A percentile compares a stretch with the other conserved stretches of the same genome.
Conservation (phyloP, 1,140 invertebrate genomes). For the Procambarus virginalis region DNA sequence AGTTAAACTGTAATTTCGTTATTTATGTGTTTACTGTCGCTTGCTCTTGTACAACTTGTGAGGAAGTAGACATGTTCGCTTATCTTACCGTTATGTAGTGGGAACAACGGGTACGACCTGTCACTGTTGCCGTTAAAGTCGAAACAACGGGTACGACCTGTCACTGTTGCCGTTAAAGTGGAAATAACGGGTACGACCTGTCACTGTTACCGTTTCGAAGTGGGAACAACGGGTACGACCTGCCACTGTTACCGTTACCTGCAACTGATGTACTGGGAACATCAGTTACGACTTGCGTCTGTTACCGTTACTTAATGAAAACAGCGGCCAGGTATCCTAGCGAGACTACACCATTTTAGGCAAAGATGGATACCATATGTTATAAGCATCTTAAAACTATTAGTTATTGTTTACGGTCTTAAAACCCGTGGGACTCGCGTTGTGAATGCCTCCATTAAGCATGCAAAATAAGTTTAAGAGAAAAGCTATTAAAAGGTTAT, state of each 20-base stretch:
- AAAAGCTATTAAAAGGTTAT: neutral
- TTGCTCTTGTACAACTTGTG: constrained; percentile 19
- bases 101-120: neutral
- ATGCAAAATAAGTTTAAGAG: constrained; percentile 5
- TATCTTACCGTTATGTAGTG: neutral
- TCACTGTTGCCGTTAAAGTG: too few relatives aligned
- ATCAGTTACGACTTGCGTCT: too few relatives aligned
- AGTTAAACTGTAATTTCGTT: constrained; percentile 19
- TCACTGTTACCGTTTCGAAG: neutral
- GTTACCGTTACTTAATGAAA: too few relatives aligned
- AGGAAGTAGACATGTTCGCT: neutral
- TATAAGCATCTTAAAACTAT: too few relatives aligned
- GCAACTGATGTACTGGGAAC: too few relatives aligned
- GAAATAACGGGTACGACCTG: neutral
- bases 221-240: neutral
- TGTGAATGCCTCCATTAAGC: neutral
- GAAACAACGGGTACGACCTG: neutral
- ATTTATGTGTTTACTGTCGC: neutral
- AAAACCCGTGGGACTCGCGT: neutral
- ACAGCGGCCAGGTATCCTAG: too few relatives aligned
- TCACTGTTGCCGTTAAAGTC: too few relatives aligned
- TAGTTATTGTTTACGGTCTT: too few relatives aligned
- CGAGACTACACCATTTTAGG: too few relatives aligned
- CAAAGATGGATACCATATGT: too few relatives aligned
- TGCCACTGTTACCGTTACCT: too few relatives aligned